Evolutionary conservation across 2,113 vertebrate species (phyloP), one percentile per base, ranked within the genome.

Genomic region (Chloropsis cyanopogon): DNA sequence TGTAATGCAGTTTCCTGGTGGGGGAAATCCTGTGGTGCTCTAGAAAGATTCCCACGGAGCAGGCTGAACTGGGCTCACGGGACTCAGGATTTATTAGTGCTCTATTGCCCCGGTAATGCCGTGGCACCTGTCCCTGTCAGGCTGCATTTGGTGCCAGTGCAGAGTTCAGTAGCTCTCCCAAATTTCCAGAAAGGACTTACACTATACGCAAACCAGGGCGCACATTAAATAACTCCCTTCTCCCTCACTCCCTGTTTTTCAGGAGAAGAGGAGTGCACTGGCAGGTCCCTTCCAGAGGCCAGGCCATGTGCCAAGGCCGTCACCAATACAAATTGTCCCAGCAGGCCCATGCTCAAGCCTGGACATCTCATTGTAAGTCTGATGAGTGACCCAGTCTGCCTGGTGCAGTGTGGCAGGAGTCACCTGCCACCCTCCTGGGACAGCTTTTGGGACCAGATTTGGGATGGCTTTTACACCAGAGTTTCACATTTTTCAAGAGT

Each of bases 351-450:
- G 2, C 26, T 87, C 21, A 33, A 37, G 24, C 7, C 35, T 47
- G 11, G 22, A 71, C 17, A 5, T 8, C 26, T 59, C 2, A 0
- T 4, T 39, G 0, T 16, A 20, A 47, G 10, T 18, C 65, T 64
- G n/a, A 14, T 33, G 17, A 56, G 10, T 2, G 3, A 66, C 31
- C 19, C 57, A 24, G 2, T 39, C 50, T 8, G 4, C 16, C 26
- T 33, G 23, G 11, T 60, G 12, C 42, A 20, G 17, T 33, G 52
- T 42, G 57, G 41, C 28, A 68, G 70, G 29, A 57, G 20, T n/a
- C 53, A 69, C 19, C 10, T 33, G 29, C 12, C 31, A 44, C 13
- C 24, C 44, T 49, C 16, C 18, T 39, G 56, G 24, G 14, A 56
- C 28, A 25, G 26, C 18, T 42, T 92, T 17, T 19, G 24, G 24